Conservation (phyloP, 2,797 vertebrate species). For the Micrastur ruficollis region DNA sequence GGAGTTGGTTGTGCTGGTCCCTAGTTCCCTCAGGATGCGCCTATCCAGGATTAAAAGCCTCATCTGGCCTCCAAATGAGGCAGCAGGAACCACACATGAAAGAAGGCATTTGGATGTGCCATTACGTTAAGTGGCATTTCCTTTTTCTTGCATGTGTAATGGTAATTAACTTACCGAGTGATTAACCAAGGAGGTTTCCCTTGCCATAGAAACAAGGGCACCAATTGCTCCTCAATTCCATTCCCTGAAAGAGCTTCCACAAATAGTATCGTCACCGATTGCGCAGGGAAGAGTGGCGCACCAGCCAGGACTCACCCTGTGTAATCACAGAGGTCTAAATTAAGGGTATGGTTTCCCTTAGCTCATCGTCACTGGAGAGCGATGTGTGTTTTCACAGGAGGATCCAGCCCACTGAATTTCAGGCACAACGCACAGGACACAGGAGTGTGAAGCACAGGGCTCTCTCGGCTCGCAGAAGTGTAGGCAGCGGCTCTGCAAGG, state of each 20-base stretch:
- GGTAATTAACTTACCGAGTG: not conserved
- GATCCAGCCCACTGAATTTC: not conserved
- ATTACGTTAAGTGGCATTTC: not conserved
- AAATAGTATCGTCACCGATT: rapidly evolving
- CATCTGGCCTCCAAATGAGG: not conserved
- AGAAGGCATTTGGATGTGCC: not conserved
- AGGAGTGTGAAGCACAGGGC: not conserved
- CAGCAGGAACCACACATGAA: not conserved
- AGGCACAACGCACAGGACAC: too few species aligned
- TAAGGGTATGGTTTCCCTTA: not conserved
- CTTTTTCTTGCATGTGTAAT: not conserved
- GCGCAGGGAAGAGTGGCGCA: not conserved
- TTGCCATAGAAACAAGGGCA: not conserved
- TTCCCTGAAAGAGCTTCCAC: not conserved
- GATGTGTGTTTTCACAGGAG: not conserved
- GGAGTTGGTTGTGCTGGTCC: not conserved
- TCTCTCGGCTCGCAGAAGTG: rapidly evolving
- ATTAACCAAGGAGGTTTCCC: not conserved
- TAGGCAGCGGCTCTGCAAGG: not conserved
- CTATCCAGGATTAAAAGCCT: not conserved
- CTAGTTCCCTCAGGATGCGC: not conserved
- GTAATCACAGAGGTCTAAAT: not conserved
- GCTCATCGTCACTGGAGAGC: not conserved
- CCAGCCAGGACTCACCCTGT: not conserved
- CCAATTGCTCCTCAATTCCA: not conserved